phyloP scores from a whole-genome alignment of 2,113 vertebrate species.

The Murina feae region DNA sequence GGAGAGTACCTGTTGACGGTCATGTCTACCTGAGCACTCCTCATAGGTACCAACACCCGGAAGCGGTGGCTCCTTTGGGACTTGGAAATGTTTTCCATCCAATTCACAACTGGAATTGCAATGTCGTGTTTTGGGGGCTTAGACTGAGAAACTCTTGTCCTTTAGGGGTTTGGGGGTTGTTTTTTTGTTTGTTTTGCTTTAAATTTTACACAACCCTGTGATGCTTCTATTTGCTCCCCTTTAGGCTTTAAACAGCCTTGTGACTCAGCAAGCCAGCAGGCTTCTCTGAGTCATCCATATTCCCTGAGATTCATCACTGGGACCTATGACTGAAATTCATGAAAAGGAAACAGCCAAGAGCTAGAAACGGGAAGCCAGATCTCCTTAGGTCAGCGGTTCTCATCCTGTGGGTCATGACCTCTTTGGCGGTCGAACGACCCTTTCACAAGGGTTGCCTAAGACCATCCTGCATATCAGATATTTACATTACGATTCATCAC shows the following conservation, averaged over 20 bases:
- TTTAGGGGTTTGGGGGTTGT: background rate
- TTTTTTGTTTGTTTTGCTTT: slow-evolving; percentile 17
- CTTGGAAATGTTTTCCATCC: slow-evolving; percentile 10
- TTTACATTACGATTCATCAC: no score
- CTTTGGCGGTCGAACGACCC: no score
- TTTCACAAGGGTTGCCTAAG: no score
- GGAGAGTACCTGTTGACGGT: background rate
- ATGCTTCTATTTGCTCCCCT: background rate
- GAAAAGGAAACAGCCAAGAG: background rate
- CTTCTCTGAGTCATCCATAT: background rate
- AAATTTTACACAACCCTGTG: background rate
- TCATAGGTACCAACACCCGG: background rate
- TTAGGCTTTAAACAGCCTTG: background rate
- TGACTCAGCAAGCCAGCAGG: background rate
- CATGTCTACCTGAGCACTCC: background rate
- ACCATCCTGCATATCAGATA: no score
- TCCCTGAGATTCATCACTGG: background rate
- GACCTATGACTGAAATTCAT: background rate
- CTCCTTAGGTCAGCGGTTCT: no score
- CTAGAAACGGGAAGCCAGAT: background rate
- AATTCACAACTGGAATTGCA: background rate
- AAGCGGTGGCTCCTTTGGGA: background rate
- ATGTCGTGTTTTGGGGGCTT: background rate
- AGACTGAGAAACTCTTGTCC: background rate
- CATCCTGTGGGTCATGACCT: no score